Evolutionary conservation across 1,140 invertebrate genomes (phyloP).

Genomic region (Gryllus bimaculatus): DNA sequence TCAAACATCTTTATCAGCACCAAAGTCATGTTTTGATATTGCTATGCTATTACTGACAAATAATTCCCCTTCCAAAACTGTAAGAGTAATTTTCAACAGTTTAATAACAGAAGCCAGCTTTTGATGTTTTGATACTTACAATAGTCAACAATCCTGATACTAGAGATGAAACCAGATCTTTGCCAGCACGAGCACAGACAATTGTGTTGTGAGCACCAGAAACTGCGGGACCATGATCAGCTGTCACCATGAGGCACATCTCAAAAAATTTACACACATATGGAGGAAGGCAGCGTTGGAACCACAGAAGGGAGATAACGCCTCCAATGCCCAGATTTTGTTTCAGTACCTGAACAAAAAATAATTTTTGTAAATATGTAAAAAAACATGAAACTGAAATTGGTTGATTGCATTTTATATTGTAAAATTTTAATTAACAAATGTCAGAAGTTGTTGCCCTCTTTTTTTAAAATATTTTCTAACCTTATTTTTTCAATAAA

Average conservation of each 20-base stretch:
- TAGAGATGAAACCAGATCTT: slow-evolving; percentile 94
- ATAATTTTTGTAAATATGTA: background rate
- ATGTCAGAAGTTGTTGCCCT: background rate
- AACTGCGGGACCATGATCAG: slow-evolving; percentile 98
- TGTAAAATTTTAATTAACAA: background rate
- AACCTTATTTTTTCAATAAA: background rate
- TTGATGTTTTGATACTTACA: slow-evolving; percentile 49
- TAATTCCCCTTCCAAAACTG: too few relatives aligned
- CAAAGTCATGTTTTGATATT: too few relatives aligned
- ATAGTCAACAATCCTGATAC: slow-evolving; percentile 96
- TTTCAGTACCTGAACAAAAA: slow-evolving; percentile 47
- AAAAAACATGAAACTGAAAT: too few relatives aligned
- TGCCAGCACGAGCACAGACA: slow-evolving; percentile 96
- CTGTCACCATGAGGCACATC: slow-evolving; percentile 98
- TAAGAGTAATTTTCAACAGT: background rate
- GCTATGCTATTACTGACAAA: too few relatives aligned
- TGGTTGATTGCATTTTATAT: background rate
- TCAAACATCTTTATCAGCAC: too few relatives aligned
- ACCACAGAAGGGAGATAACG: slow-evolving; percentile 95
- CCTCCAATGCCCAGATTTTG: slow-evolving; percentile 92
- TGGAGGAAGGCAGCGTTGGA: slow-evolving; percentile 87
- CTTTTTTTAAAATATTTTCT: background rate
- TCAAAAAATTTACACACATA: slow-evolving; percentile 98
- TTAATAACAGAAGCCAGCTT: background rate
- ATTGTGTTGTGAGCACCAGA: slow-evolving; percentile 99